A percentile compares a stretch with the other conserved stretches of the same genome.
Evolutionary conservation across 2,113 vertebrate species (phyloP).

Genomic region (Octodon degus): DNA sequence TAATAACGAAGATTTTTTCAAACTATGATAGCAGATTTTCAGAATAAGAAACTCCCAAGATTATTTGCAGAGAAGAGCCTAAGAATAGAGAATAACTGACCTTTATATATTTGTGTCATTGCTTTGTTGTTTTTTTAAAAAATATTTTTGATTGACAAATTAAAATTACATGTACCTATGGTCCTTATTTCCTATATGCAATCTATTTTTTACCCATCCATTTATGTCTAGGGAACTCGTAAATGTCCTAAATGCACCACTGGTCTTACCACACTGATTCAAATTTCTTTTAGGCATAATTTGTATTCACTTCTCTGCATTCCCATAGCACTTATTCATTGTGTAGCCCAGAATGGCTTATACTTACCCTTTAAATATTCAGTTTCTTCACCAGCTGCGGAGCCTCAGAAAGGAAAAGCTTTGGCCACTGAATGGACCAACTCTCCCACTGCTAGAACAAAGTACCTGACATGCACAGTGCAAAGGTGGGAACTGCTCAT

Average conservation of each 20-base stretch:
- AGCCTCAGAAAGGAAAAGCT: neutral
- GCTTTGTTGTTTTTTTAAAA: neutral
- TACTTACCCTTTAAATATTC: neutral
- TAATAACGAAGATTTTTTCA: neutral
- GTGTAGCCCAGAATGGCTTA: neutral
- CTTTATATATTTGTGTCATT: neutral
- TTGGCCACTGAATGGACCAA: neutral
- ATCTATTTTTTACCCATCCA: neutral
- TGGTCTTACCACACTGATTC: neutral
- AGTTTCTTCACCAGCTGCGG: neutral
- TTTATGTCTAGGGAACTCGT: neutral
- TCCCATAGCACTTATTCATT: neutral
- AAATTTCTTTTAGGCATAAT: neutral
- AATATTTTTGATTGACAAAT: neutral
- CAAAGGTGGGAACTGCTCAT: neutral
- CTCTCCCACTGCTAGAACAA: neutral
- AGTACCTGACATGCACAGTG: neutral
- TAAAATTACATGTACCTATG: neutral
- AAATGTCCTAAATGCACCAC: neutral
- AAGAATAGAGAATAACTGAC: neutral
- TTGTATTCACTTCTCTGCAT: neutral
- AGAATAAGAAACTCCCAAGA: neutral
- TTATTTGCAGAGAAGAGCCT: neutral
- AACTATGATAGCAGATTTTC: neutral
- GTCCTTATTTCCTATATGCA: neutral